Percentiles rank a stretch among this genome's conserved stretches.
phyloP scores from a whole-genome alignment of 2,888 invertebrate species.

The Cancer borealis region DNA sequence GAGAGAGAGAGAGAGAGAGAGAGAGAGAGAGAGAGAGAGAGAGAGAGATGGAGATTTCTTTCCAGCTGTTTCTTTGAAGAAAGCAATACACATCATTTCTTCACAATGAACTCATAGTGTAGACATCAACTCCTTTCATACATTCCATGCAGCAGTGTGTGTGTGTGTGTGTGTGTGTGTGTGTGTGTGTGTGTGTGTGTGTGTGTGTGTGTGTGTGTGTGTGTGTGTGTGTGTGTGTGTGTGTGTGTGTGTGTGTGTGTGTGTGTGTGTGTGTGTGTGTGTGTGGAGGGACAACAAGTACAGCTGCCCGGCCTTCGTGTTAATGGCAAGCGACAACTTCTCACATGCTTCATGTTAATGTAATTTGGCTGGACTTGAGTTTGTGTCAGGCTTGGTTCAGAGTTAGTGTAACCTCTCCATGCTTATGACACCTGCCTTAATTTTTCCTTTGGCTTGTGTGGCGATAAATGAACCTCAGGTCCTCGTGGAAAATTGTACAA shows the following conservation, averaged over 20 bases:
- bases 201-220: slow-evolving; percentile 36
- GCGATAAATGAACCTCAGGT: slow-evolving; percentile 36
- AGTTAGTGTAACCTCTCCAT: slow-evolving; percentile 43
- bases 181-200: slow-evolving; percentile 27
- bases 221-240: slow-evolving; percentile 48
- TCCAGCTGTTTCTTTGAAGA: not conserved
- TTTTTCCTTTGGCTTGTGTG: slow-evolving; percentile 41
- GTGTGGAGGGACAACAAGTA: not conserved
- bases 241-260: slow-evolving; percentile 47
- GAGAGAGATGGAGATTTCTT: not conserved
- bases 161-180: not conserved
- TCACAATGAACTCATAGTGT: not conserved
- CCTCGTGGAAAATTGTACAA: slow-evolving; percentile 18
- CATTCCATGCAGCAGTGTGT: not conserved
- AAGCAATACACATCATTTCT: not conserved
- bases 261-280: slow-evolving; percentile 16
- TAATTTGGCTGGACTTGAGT: slow-evolving; percentile 53
- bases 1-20: slow-evolving; percentile 32
- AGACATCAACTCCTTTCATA: not conserved
- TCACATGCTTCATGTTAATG: slow-evolving; percentile 51
- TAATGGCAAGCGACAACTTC: slow-evolving; percentile 54
- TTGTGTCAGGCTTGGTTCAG: slow-evolving; percentile 31
- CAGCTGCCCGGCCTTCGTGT: slow-evolving; percentile 15
- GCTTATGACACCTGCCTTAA: slow-evolving; percentile 34
- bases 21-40: slow-evolving; percentile 8